phyloP scores from a whole-genome alignment of 2,888 invertebrate genomes.

The Drosophila neutralis region DNA sequence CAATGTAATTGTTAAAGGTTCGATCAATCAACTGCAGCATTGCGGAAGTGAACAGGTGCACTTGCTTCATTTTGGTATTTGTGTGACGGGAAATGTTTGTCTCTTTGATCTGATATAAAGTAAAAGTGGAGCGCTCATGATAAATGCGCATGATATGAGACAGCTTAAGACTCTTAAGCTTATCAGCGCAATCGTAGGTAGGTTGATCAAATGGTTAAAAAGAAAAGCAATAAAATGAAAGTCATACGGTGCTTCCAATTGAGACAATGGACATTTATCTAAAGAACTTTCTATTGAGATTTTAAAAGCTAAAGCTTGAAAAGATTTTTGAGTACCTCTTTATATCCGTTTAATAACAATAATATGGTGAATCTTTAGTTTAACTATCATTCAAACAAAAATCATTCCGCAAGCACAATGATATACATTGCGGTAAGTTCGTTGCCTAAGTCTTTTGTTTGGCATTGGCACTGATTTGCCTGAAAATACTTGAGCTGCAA shows the following conservation, averaged over 20 bases:
- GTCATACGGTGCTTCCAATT: neutral
- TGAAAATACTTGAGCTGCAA: conserved; percentile 13
- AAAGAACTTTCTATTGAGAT: conserved; percentile 19
- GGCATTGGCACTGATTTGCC: conserved; percentile 25
- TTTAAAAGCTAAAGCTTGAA: neutral
- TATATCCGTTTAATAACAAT: neutral
- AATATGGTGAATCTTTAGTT: neutral
- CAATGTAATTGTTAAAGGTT: conserved; percentile 50
- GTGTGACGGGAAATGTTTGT: conserved; percentile 19
- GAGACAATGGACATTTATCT: neutral
- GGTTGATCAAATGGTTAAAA: neutral
- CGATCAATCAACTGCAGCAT: conserved; percentile 42
- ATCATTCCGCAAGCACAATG: neutral
- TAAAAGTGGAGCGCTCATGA: conserved; percentile 33
- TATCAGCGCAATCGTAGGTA: conserved; percentile 3
- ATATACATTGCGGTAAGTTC: conserved; percentile 48
- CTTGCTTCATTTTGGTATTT: conserved; percentile 23
- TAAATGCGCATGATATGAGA: conserved; percentile 10
- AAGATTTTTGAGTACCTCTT: neutral
- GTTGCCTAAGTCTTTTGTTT: conserved; percentile 74
- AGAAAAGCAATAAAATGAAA: conserved; percentile 15
- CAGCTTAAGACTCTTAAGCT: conserved; percentile 12
- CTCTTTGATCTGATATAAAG: conserved; percentile 17
- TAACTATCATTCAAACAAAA: neutral
- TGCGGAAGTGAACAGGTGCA: conserved; percentile 54